Evolutionary conservation across 1,140 invertebrate genomes (phyloP), one percentile per base, ranked within the genome.

Genomic region (Heliconius eleuchia): DNA sequence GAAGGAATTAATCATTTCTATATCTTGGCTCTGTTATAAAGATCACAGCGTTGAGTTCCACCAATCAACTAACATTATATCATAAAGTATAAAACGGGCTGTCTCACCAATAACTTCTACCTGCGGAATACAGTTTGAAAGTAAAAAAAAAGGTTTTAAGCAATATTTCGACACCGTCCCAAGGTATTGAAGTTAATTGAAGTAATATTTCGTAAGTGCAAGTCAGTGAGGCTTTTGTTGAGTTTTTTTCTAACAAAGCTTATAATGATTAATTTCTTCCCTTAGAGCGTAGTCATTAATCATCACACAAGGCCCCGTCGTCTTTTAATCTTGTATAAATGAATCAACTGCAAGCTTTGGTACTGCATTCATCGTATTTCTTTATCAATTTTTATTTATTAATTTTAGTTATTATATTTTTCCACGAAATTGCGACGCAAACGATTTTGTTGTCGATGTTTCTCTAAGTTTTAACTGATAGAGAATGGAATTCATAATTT

Each of bases 191-290:
- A 66, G 60, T 66, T 66, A 66, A 66, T 66, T 66, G 60, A 66
- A 66, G 60, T 66, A 66, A 66, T 66, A 66, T 66, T 66, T 66
- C 60, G 27, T 66, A 66, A 66, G 60, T 66, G 60, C 60, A 66
- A 66, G 60, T 66, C 60, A 66, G 60, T 27, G 27, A 11, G 27
- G 60, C 60, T 66, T 66, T 66, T 66, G 60, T 66, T 66, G 13
- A 30, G 60, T n/a, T 30, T 66, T 57, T 66, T 66, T 66, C 7
- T 30, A 66, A 30, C 60, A 66, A 30, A 66, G 60, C 23, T 27
- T 66, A 16, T 66, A 66, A 66, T 66, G 60, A 66, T 66, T 30
- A 66, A 66, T 66, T 66, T 66, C 60, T 66, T 66, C 23, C 23
- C 60, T 27, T 27, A 66, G 16, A 66, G 9, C 60, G 11, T 23